A percentile compares a stretch with the other conserved stretches of the same genome.
phyloP scores from a whole-genome alignment of 2,888 invertebrate species.

The Rhogogaster chlorosoma region DNA sequence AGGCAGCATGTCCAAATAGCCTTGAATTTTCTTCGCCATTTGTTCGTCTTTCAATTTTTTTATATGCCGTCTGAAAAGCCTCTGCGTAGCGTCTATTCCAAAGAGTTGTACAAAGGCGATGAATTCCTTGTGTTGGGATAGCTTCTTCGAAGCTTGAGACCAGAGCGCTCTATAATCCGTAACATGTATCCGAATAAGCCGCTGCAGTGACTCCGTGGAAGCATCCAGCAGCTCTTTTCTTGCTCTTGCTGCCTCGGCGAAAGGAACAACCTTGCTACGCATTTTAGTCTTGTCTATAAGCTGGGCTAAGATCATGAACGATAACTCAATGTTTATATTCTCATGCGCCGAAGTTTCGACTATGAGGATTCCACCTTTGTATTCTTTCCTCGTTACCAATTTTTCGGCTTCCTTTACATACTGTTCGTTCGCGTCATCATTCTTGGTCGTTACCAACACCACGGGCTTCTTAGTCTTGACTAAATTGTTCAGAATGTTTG shows the following conservation, averaged over 20 bases:
- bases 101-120: conserved; percentile 93
- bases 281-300: conserved; percentile 95
- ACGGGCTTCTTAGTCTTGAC: conserved; percentile 97
- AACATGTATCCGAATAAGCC: conserved; percentile 91
- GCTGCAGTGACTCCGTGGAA: conserved; percentile 94
- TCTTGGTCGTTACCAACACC: conserved; percentile 96
- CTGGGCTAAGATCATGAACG: conserved; percentile 94
- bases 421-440: conserved; percentile 94
- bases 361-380: conserved; percentile 91
- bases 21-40: conserved; percentile 86
- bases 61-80: conserved; percentile 88
- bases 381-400: conserved; percentile 93
- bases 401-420: conserved; percentile 94
- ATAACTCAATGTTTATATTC: conserved; percentile 96
- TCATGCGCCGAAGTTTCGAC: conserved; percentile 98
- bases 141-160: conserved; percentile 92
- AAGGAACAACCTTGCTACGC: conserved; percentile 85
- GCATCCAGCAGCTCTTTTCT: conserved; percentile 94
- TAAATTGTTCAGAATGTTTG: conserved; percentile 91
- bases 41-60: conserved; percentile 91
- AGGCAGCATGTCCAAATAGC: conserved; percentile 89
- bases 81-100: conserved; percentile 91
- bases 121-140: conserved; percentile 94
- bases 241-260: conserved; percentile 90
- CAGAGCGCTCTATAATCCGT: conserved; percentile 91